Evolutionary conservation across 2,797 vertebrate species (phyloP), one percentile per base, ranked within the genome.

Genomic region (Acipenser transmontanus): DNA sequence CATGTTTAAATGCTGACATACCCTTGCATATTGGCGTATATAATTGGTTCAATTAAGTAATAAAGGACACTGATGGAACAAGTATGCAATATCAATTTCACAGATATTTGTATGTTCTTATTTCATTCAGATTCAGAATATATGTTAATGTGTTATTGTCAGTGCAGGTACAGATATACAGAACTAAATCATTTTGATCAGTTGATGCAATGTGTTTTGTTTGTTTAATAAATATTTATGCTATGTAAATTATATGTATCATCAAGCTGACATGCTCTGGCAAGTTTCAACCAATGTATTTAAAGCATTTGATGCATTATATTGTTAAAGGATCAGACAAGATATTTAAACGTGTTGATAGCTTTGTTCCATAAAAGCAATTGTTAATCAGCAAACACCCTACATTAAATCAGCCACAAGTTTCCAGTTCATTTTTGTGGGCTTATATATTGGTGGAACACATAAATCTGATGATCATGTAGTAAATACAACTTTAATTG

Each of bases 151-250:
- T 34, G 34, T 34, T 34, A 34, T 4, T 34, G 34, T 34, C 34
- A 34, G 34, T 34, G 34, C 34, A 34, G 34, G 34, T 34, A 34
- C 34, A 34, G 4, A 34, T 34, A 34, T 34, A 34, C 34, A 34
- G 4, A 34, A 34, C 34, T 17, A 17, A 17, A 17, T 17, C 17
- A 17, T 17, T 17, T 17, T 17, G 17, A 17, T 17, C 17, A 17
- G 17, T 17, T 17, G 4, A 34, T 4, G 34, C 2, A 34, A 34
- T 34, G 34, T 34, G 34, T 34, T 54, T 54, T 54, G 52, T n/a
- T 54, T 54, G 52, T 54, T 54, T 54, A 54, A 54, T 54, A 54
- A 54, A 9, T 54, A 54, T 54, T 54, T 7, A 54, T 54, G 52
- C 8, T 54, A 54, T 54, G 52, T 54, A 54, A 54, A 54, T 54